phyloP scores from a whole-genome alignment of 2,797 vertebrate species.

The Gadopsis marmoratus region DNA sequence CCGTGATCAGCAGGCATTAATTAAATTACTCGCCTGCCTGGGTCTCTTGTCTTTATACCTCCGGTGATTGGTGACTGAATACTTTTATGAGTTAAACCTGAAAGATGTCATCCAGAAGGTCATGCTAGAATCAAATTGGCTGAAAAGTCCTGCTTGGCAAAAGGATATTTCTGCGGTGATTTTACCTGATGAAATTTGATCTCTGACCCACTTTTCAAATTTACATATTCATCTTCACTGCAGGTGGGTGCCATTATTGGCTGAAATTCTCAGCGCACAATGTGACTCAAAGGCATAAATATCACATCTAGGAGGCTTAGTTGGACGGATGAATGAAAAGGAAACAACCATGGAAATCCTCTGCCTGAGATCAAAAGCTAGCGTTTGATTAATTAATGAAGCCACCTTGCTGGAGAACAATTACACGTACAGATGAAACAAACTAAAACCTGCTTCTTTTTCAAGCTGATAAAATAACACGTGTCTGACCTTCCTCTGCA shows the following conservation, averaged over 20 bases:
- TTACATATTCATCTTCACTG: conserved; percentile 82
- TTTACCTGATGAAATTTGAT: conserved; percentile 79
- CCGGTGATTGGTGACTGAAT: conserved; percentile 40
- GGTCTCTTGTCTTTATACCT: conserved; percentile 51
- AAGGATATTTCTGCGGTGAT: conserved; percentile 70
- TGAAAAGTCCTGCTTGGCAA: conserved; percentile 62
- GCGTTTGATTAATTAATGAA: conserved; percentile 76
- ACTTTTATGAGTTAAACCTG: conserved; percentile 65
- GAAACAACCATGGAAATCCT: conserved; percentile 63
- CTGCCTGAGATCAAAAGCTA: conserved; percentile 70
- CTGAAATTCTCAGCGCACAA: conserved; percentile 71
- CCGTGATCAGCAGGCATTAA: conserved; percentile 59
- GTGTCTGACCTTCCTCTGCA: conserved; percentile 59
- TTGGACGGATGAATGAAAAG: conserved; percentile 61
- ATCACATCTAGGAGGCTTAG: conserved; percentile 68
- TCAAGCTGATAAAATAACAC: conserved; percentile 50
- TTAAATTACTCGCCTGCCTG: conserved; percentile 58
- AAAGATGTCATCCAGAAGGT: conserved; percentile 67
- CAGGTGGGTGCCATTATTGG: conserved; percentile 78
- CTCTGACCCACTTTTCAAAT: conserved; percentile 79
- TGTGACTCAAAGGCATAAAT: conserved; percentile 79
- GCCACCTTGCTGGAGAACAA: conserved; percentile 52
- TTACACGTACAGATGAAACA: conserved; percentile 48
- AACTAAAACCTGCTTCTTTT: conserved; percentile 27
- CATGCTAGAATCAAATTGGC: conserved; percentile 65